phyloP scores from a whole-genome alignment of 2,888 invertebrate species.

The Caenorhabditis sp. region DNA sequence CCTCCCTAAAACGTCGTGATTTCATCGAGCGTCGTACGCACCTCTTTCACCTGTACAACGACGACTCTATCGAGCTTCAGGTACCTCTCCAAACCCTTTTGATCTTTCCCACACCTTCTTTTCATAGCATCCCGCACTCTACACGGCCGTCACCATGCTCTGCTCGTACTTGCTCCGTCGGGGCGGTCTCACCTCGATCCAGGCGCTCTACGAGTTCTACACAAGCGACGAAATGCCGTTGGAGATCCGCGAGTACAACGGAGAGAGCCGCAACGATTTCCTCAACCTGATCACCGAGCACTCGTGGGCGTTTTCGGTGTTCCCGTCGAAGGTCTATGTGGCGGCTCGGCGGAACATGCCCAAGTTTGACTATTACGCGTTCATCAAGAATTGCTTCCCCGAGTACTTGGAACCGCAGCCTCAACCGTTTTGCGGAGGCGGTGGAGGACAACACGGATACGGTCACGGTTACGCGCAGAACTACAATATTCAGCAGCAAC shows the following conservation, averaged over 20 bases:
- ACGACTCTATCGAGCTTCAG: constrained; percentile 65
- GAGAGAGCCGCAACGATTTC: constrained; percentile 68
- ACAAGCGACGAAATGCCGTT: constrained; percentile 65
- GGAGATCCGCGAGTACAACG: constrained; percentile 71
- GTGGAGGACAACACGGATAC: no score
- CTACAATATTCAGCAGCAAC: no score
- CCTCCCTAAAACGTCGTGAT: constrained; percentile 76
- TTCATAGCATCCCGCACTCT: constrained; percentile 73
- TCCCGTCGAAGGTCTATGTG: constrained; percentile 77
- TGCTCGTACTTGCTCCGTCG: constrained; percentile 72
- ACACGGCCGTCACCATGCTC: constrained; percentile 70
- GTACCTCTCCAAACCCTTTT: constrained; percentile 6
- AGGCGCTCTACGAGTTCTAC: constrained; percentile 75
- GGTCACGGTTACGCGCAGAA: no score
- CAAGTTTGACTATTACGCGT: constrained; percentile 74
- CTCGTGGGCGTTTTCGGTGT: constrained; percentile 77
- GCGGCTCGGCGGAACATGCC: constrained; percentile 77
- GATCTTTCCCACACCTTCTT: background rate
- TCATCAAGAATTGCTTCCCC: constrained; percentile 67
- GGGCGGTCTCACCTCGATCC: constrained; percentile 75
- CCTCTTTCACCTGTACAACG: constrained; percentile 74
- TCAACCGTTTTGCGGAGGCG: no score
- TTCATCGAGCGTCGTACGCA: constrained; percentile 79
- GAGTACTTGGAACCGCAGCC: no score
- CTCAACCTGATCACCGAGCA: constrained; percentile 72